Percentiles rank a stretch among this genome's conserved stretches.
phyloP scores from a whole-genome alignment of 1,140 invertebrate species.

The Drosophila jambulina region DNA sequence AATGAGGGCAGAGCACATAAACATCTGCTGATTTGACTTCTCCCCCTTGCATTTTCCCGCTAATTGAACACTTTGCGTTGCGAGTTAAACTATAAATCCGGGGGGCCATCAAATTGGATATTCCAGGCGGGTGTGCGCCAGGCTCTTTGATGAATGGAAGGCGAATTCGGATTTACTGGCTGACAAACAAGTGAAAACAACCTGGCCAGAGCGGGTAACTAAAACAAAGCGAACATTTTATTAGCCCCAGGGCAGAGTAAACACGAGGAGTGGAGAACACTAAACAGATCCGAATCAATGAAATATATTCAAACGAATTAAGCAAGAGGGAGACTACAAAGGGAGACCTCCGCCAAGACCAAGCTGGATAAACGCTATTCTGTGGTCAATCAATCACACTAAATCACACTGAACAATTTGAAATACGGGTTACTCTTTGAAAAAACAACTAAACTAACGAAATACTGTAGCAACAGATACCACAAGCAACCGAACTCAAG shows the following conservation, averaged over 20 bases:
- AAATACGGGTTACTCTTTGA: constrained; percentile 78
- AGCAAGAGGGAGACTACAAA: constrained; percentile 2
- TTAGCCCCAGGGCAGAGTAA: constrained; percentile 44
- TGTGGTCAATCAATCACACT: constrained; percentile 51
- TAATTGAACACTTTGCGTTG: constrained; percentile 26
- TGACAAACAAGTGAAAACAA: constrained; percentile 32
- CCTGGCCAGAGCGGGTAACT: constrained; percentile 26
- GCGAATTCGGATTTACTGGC: constrained; percentile 31
- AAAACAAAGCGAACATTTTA: constrained; percentile 50
- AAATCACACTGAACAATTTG: constrained; percentile 61
- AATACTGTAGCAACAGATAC: constrained; percentile 47
- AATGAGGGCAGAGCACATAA: constrained; percentile 18
- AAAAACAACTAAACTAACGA: constrained; percentile 42
- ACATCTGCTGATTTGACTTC: constrained; percentile 15
- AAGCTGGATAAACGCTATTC: constrained; percentile 23
- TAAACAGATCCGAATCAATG: constrained; percentile 38
- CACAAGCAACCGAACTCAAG: constrained; percentile 30
- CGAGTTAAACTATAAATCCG: constrained; percentile 33
- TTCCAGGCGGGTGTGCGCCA: constrained; percentile 15
- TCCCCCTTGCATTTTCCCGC: constrained; percentile 8
- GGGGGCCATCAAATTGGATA: constrained; percentile 33
- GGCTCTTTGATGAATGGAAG: constrained; percentile 28
- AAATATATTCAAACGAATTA: constrained; percentile 25
- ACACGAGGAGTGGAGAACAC: constrained; percentile 30
- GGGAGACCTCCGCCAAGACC: constrained; percentile 10